A percentile compares a stretch with the other conserved stretches of the same genome.
phyloP scores from a whole-genome alignment of 2,113 vertebrate genomes.

The Eulemur macaco region DNA sequence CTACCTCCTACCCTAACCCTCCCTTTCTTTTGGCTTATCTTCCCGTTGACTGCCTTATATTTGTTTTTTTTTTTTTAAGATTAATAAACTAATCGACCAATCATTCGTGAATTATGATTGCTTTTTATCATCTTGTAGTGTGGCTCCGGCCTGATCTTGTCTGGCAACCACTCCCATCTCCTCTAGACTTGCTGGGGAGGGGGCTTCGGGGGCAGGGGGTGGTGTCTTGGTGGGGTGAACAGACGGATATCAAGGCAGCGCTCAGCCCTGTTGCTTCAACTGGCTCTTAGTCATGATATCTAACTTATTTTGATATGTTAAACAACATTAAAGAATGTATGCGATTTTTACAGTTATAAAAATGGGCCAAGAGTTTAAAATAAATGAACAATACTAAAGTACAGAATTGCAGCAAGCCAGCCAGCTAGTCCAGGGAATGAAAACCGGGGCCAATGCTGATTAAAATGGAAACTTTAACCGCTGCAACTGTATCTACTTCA shows the following conservation, averaged over 20 bases:
- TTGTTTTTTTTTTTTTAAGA: too few relatives aligned
- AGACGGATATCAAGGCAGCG: neutral
- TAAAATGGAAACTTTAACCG: neutral
- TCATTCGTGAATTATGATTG: neutral
- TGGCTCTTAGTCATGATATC: neutral
- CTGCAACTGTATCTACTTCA: too few relatives aligned
- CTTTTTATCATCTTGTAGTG: neutral
- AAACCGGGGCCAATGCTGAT: neutral
- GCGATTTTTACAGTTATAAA: neutral
- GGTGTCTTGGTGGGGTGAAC: too few relatives aligned
- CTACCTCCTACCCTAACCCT: neutral
- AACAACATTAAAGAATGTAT: neutral
- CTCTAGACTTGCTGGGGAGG: neutral
- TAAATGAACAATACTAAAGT: neutral
- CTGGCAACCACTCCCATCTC: neutral
- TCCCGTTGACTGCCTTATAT: neutral
- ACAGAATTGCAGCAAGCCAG: neutral
- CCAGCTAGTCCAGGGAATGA: neutral
- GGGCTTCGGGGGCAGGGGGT: rapidly evolving
- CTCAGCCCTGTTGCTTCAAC: neutral
- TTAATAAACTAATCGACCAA: neutral
- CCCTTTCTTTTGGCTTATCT: neutral
- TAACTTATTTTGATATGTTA: neutral
- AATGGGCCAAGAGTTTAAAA: neutral
- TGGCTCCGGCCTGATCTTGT: neutral